Percentiles rank a stretch among this genome's conserved stretches.
phyloP scores from a whole-genome alignment of 2,113 vertebrate genomes.

The Tragulus kanchil region DNA sequence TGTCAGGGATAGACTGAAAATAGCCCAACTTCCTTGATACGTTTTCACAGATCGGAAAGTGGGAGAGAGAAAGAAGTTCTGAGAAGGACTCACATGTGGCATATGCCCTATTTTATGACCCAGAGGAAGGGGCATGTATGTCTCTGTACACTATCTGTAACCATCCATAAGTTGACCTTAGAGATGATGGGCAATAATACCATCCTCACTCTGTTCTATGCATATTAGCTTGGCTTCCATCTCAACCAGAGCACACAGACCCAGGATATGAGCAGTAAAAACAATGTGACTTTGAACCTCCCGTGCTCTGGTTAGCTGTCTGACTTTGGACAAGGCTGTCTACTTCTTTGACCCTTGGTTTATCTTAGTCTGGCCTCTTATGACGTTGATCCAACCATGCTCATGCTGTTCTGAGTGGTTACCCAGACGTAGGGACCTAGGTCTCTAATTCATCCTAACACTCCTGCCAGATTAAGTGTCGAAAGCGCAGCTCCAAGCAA shows the following conservation, averaged over 20 bases:
- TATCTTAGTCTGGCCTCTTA: neutral
- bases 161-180: neutral
- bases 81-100: neutral
- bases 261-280: neutral
- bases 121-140: neutral
- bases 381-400: neutral
- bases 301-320: neutral
- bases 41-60: neutral
- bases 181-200: neutral
- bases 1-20: neutral
- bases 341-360: neutral
- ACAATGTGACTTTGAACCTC: neutral
- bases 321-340: neutral
- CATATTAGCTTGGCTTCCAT: neutral
- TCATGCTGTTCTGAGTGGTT: neutral
- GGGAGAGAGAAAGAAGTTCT: neutral
- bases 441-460: neutral
- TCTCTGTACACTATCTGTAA: no score
- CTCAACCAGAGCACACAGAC: neutral
- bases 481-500: neutral
- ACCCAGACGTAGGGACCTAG: neutral
- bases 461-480: neutral
- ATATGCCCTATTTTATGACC: fast-evolving
- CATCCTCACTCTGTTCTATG: neutral
- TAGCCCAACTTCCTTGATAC: neutral